phyloP scores from a whole-genome alignment of 2,113 vertebrate species.

The Puma concolor region DNA sequence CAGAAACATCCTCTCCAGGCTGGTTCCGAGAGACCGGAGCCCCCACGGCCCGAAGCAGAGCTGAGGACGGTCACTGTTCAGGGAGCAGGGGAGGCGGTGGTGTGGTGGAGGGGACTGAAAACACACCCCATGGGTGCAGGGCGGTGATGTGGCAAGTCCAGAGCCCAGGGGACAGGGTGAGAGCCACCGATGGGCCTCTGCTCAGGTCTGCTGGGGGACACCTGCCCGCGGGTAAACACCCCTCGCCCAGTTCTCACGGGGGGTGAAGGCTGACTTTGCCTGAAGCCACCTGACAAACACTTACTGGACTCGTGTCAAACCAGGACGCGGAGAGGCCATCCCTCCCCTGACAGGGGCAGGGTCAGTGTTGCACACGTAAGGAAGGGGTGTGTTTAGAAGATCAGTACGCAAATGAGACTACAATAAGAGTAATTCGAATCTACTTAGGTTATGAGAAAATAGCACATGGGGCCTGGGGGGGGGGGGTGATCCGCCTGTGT shows the following conservation, averaged over 20 bases:
- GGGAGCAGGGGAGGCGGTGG: neutral
- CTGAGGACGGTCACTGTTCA: neutral
- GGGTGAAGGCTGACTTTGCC: neutral
- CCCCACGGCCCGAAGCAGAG: too few species aligned
- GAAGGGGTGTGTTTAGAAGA: neutral
- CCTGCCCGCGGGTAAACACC: neutral
- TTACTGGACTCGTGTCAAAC: fast-evolving
- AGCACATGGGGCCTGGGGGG: neutral
- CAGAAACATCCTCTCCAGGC: too few species aligned
- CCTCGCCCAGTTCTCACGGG: neutral
- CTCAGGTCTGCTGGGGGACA: neutral
- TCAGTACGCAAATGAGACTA: neutral
- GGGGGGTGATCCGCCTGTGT: neutral
- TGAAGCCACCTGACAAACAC: neutral
- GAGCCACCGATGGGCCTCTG: neutral
- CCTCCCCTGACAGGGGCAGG: neutral
- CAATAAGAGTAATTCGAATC: neutral
- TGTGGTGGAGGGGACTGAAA: neutral
- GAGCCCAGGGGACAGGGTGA: neutral
- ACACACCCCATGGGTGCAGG: neutral
- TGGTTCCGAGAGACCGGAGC: too few species aligned
- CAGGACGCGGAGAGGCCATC: too few species aligned
- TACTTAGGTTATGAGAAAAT: neutral
- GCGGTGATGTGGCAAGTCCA: too few species aligned
- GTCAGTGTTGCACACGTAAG: neutral